Conservation (phyloP, 1,140 invertebrate species). For the Pararge aegeria region DNA sequence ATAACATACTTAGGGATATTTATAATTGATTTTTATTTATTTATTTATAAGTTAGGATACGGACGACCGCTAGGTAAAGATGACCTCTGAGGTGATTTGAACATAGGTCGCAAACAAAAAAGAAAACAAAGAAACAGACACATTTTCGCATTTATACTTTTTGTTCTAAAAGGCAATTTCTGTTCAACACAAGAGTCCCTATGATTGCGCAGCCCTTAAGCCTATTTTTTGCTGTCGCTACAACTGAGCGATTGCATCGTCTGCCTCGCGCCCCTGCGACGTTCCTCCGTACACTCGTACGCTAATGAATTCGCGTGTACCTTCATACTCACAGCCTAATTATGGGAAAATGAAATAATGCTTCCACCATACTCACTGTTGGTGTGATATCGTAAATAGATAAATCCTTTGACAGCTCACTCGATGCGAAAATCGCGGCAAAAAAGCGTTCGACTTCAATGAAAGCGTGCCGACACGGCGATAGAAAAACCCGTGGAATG, state of each 20-base stretch:
- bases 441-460: neutral
- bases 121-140: too few relatives aligned
- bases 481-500: neutral
- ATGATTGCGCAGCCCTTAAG: too few relatives aligned
- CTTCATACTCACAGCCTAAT: slow-evolving; percentile 38
- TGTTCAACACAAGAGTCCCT: too few relatives aligned
- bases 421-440: neutral
- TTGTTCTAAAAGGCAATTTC: too few relatives aligned
- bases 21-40: too few relatives aligned
- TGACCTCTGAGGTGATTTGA: too few relatives aligned
- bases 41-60: too few relatives aligned
- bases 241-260: slow-evolving; percentile 54
- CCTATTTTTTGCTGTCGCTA: slow-evolving; percentile 38
- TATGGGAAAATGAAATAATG: slow-evolving; percentile 42
- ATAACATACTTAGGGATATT: too few relatives aligned
- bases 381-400: slow-evolving; percentile 27
- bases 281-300: slow-evolving; percentile 37
- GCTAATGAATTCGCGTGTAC: slow-evolving; percentile 52
- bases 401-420: slow-evolving; percentile 32
- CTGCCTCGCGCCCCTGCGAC: slow-evolving; percentile 46
- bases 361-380: slow-evolving; percentile 26
- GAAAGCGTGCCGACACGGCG: neutral
- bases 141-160: too few relatives aligned
- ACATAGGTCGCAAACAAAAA: too few relatives aligned
- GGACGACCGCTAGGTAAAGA: too few relatives aligned